Percentiles rank a stretch among this genome's conserved stretches.
Conservation (phyloP, 2,888 invertebrate genomes). For the Orthosia incerta region DNA sequence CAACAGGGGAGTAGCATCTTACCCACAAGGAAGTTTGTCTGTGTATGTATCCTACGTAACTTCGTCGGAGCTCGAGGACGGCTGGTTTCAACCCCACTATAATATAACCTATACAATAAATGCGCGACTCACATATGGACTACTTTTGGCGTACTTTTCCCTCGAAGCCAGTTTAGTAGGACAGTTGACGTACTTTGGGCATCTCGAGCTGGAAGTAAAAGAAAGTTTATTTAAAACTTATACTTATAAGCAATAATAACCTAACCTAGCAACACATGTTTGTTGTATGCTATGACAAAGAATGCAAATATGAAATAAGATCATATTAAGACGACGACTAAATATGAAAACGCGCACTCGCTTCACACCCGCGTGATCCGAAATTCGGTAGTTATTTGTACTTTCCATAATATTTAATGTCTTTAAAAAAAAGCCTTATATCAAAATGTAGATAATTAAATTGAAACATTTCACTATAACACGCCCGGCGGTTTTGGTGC, state of each 20-base stretch:
- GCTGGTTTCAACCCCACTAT: constrained; percentile 51
- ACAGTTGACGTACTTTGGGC: constrained; percentile 95
- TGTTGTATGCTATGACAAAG: background rate
- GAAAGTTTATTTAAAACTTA: constrained; percentile 5
- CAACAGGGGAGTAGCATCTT: constrained; percentile 29
- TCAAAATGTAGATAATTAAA: too few species aligned
- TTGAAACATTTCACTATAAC: too few species aligned
- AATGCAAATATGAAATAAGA: too few species aligned
- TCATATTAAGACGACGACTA: too few species aligned
- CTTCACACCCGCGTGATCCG: too few species aligned
- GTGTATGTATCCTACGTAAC: constrained; percentile 22
- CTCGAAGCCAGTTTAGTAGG: constrained; percentile 95
- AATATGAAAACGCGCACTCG: too few species aligned
- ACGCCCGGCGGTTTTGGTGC: too few species aligned
- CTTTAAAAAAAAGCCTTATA: too few species aligned
- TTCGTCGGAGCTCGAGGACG: constrained; percentile 48
- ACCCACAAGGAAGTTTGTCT: constrained; percentile 15
- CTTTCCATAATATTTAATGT: too few species aligned
- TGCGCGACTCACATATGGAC: constrained; percentile 85
- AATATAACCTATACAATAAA: constrained; percentile 58
- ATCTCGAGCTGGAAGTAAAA: constrained; percentile 92
- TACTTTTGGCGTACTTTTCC: constrained; percentile 93
- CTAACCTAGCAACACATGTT: constrained; percentile 2
- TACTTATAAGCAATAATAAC: background rate
- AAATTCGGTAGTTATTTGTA: too few species aligned